Evolutionary conservation across 2,113 vertebrate genomes (phyloP).

Genomic region (Syngnathus typhle): DNA sequence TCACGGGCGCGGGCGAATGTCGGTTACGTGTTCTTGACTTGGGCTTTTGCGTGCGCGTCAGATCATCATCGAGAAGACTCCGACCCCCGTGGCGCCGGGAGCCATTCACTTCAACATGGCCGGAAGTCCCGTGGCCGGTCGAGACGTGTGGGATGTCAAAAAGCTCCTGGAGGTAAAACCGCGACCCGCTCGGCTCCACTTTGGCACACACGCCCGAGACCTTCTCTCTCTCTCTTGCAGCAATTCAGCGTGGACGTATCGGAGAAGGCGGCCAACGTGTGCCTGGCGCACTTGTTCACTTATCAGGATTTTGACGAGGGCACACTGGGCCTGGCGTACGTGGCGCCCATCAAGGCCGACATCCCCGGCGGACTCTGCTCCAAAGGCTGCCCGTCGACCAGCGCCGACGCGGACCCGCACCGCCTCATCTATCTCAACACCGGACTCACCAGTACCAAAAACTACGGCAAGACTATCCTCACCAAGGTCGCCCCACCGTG

Average conservation of each 20-base stretch:
- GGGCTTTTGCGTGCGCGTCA: conserved; percentile 34
- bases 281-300: conserved; percentile 94
- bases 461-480: conserved; percentile 98
- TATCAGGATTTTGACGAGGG: conserved; percentile 98
- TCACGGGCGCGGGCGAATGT: neutral
- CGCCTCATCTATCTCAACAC: conserved; percentile 88
- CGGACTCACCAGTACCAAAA: conserved; percentile 94
- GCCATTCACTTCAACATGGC: conserved; percentile 87
- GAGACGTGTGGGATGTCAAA: conserved; percentile 95
- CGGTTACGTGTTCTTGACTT: neutral
- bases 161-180: conserved; percentile 80
- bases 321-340: conserved; percentile 90
- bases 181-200: neutral
- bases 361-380: conserved; percentile 91
- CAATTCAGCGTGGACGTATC: conserved; percentile 95
- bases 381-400: conserved; percentile 72
- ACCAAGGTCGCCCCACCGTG: conserved; percentile 78
- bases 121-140: conserved; percentile 74
- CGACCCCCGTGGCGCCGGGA: conserved; percentile 49
- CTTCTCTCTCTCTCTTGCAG: conserved; percentile 54
- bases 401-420: conserved; percentile 29
- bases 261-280: conserved; percentile 83
- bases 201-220: neutral
- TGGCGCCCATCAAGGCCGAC: conserved; percentile 81
- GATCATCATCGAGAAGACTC: conserved; percentile 87